Evolutionary conservation across 2,888 invertebrate genomes (phyloP).

Genomic region (Deroplatys truncata): DNA sequence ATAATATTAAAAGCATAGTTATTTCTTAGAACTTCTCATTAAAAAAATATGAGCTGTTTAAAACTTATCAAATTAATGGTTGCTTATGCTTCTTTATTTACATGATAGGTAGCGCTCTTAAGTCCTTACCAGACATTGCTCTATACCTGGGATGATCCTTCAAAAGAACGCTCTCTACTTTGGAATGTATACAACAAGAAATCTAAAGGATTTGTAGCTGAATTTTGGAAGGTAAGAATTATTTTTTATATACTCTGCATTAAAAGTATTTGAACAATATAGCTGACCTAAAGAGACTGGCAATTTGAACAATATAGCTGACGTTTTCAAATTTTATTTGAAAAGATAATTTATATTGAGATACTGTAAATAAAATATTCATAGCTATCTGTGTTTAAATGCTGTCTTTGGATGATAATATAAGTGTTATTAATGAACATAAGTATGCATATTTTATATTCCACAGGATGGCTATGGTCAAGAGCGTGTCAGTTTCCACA

Average conservation of each 20-base stretch:
- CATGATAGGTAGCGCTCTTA: slow-evolving; percentile 62
- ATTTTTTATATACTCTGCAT: not conserved
- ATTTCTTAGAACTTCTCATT: not conserved
- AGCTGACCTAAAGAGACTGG: no score
- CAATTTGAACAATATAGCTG: not conserved
- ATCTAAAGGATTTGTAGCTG: slow-evolving; percentile 66
- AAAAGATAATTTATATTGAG: no score
- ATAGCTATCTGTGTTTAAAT: no score
- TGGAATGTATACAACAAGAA: slow-evolving; percentile 83
- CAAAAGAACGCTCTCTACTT: slow-evolving; percentile 62
- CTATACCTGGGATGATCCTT: slow-evolving; percentile 84
- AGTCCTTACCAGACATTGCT: slow-evolving; percentile 71
- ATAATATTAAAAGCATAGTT: not conserved
- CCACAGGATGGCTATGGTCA: slow-evolving; percentile 56
- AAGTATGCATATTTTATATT: not conserved
- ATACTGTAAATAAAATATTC: no score
- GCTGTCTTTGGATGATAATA: no score
- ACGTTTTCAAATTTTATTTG: no score
- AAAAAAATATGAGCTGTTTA: not conserved
- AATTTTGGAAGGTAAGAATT: slow-evolving; percentile 58
- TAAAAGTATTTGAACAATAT: not conserved
- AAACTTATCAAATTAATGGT: not conserved
- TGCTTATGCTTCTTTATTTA: not conserved
- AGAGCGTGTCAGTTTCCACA: slow-evolving; percentile 68
- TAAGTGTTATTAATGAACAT: not conserved